Evolutionary conservation across 2,888 invertebrate genomes (phyloP).

Genomic region (Chromoteleia sp.): DNA sequence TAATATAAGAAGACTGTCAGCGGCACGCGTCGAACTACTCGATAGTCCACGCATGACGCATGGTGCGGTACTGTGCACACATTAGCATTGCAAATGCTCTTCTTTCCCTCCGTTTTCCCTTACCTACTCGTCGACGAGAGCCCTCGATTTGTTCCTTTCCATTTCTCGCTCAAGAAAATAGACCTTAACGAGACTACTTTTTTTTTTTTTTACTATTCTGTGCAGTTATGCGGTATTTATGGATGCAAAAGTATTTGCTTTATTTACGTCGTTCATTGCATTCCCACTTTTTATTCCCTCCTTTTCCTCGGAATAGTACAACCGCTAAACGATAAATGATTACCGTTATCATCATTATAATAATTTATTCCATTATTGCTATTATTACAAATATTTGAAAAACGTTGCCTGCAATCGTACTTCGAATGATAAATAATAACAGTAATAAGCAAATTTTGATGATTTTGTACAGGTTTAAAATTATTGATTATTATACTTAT

Average conservation of each 20-base stretch:
- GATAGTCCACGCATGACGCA: constrained; percentile 71
- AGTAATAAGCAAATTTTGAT: neutral
- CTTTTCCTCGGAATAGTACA: constrained; percentile 15
- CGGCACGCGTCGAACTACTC: constrained; percentile 70
- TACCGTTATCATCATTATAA: constrained; percentile 51
- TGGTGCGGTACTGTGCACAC: constrained; percentile 67
- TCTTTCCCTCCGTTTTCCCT: constrained; percentile 68
- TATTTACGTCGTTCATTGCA: constrained; percentile 55
- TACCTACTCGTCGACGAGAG: constrained; percentile 61
- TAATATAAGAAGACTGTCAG: constrained; percentile 70
- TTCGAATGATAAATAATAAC: neutral
- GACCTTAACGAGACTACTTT: constrained; percentile 64
- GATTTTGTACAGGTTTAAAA: neutral
- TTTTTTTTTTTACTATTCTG: constrained; percentile 60
- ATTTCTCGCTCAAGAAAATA: constrained; percentile 67
- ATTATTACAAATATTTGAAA: constrained; percentile 27
- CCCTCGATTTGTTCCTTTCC: constrained; percentile 70
- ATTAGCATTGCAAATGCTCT: constrained; percentile 71
- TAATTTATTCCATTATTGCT: constrained; percentile 51
- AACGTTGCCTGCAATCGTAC: neutral
- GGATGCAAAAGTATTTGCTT: constrained; percentile 65
- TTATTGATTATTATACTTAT: neutral
- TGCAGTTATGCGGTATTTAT: constrained; percentile 63
- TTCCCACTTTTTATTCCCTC: constrained; percentile 24
- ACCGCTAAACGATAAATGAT: constrained; percentile 59